Evolutionary conservation across 2,888 invertebrate genomes (phyloP).

Genomic region (Marronus borbonicus): DNA sequence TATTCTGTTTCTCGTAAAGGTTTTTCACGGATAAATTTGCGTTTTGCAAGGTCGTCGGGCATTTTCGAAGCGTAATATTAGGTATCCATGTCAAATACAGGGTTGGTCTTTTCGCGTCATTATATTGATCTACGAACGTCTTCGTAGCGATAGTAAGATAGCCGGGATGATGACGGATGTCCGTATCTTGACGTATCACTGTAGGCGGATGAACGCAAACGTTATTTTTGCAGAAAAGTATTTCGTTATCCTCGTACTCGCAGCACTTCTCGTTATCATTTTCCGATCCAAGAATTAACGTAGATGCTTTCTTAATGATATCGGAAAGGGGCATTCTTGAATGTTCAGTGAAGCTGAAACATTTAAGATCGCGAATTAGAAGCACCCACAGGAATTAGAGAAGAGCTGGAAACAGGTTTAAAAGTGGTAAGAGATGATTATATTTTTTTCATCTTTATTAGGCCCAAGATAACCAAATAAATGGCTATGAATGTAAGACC

Average conservation of each 20-base stretch:
- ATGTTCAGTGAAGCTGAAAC: constrained; percentile 1
- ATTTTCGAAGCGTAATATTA: constrained; percentile 89
- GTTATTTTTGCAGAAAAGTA: constrained; percentile 94
- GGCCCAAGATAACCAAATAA: too few relatives aligned
- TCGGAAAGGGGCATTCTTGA: constrained; percentile 83
- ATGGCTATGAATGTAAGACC: too few relatives aligned
- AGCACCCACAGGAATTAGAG: too few relatives aligned
- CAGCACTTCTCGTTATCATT: constrained; percentile 74
- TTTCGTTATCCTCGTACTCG: constrained; percentile 87
- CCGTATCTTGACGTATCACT: constrained; percentile 85
- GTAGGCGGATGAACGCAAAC: constrained; percentile 97
- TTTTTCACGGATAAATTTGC: constrained; percentile 63
- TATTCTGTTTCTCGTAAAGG: constrained; percentile 65
- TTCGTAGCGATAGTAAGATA: constrained; percentile 92
- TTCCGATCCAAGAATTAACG: constrained; percentile 83
- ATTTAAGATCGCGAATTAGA: not conserved
- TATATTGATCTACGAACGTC: constrained; percentile 84
- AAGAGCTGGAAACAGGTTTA: too few relatives aligned
- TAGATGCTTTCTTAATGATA: constrained; percentile 84
- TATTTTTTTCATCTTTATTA: too few relatives aligned
- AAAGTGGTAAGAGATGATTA: too few relatives aligned
- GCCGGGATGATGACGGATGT: constrained; percentile 91
- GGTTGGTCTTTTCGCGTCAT: constrained; percentile 84
- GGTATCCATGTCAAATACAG: constrained; percentile 96
- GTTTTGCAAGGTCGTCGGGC: constrained; percentile 76